Percentiles rank a stretch among this genome's conserved stretches.
Conservation (phyloP, 2,797 vertebrate species). For the Delichon dasypus region DNA sequence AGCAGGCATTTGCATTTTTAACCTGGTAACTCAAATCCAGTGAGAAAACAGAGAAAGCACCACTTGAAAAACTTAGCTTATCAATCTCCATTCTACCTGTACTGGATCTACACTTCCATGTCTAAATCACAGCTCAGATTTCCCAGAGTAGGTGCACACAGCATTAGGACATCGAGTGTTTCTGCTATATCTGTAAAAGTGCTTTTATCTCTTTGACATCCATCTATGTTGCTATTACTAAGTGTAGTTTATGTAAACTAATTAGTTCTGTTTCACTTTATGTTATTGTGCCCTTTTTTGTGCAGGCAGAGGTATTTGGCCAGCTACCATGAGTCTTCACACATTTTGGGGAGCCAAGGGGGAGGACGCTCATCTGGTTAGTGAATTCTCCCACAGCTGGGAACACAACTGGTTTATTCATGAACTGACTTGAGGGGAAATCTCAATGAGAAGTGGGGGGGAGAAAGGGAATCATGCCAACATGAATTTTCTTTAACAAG, state of each 20-base stretch:
- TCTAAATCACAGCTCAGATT: neutral
- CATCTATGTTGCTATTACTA: neutral
- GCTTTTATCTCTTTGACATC: neutral
- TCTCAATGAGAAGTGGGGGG: neutral
- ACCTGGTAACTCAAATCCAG: neutral
- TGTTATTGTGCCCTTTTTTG: neutral
- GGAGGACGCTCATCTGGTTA: neutral
- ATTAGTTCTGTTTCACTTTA: neutral
- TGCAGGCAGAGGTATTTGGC: neutral
- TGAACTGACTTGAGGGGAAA: neutral
- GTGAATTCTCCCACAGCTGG: neutral
- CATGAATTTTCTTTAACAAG: neutral
- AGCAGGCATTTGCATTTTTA: neutral
- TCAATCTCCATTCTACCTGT: neutral
- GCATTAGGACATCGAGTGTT: neutral
- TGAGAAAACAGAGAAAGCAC: conserved; percentile 6
- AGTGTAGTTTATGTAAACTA: neutral
- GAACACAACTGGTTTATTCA: conserved; percentile 33
- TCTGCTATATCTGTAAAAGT: neutral
- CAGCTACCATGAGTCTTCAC: neutral
- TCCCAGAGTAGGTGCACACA: neutral
- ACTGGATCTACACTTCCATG: neutral
- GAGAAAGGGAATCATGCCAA: neutral
- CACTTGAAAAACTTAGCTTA: neutral
- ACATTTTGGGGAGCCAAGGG: neutral